Conservation (phyloP, 2,113 vertebrate genomes). For the Halcyon malimbica region DNA sequence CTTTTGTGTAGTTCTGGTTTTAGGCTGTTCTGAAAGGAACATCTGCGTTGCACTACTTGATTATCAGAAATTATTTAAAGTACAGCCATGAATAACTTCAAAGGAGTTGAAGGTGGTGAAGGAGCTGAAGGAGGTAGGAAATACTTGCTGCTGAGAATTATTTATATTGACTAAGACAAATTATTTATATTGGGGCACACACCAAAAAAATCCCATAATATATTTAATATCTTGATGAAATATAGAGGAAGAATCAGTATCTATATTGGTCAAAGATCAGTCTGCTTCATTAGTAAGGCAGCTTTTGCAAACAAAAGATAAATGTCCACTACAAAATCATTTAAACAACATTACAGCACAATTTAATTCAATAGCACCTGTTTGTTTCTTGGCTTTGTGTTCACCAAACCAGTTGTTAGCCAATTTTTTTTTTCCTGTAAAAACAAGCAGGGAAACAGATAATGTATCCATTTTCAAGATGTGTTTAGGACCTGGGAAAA, state of each 20-base stretch:
- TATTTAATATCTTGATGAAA: conserved; percentile 31
- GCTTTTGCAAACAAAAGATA: conserved; percentile 18
- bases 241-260: conserved; percentile 1
- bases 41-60: conserved; percentile 41
- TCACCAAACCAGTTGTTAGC: conserved; percentile 28
- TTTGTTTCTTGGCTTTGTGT: conserved; percentile 43
- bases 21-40: conserved; percentile 24
- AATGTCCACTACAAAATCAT: conserved; percentile 15
- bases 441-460: conserved; percentile 21
- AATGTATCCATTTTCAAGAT: neutral
- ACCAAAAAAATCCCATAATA: conserved; percentile 11
- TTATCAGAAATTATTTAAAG: conserved; percentile 48
- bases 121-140: conserved; percentile 50
- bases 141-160: conserved; percentile 26
- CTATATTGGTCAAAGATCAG: neutral
- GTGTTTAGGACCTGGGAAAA: neutral
- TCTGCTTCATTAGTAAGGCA: conserved; percentile 26
- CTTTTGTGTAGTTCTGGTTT: conserved; percentile 24
- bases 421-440: neutral
- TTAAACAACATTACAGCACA: conserved; percentile 27
- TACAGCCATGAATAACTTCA: conserved; percentile 26
- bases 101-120: conserved; percentile 13
- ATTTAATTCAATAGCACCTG: conserved; percentile 12
- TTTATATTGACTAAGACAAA: conserved; percentile 8
- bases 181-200: conserved; percentile 25